These are phyloP conservation scores for Portevinia maculata DNA, from an alignment of 2,888 invertebrate genomes.

Conservation along the genomic window DNA sequence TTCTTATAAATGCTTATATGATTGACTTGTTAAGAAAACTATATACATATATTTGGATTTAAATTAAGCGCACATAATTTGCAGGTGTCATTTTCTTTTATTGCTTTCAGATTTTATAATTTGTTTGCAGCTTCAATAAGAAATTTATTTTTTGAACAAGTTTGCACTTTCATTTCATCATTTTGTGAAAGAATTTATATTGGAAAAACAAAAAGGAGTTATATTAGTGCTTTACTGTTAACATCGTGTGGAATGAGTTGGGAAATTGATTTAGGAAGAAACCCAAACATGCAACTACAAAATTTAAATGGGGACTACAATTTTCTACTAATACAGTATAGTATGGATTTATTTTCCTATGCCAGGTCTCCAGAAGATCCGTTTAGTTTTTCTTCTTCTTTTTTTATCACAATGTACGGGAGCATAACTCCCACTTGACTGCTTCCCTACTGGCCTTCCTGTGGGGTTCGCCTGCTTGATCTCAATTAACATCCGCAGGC, in stretches of 20 bases:
- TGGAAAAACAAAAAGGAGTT: not conserved
- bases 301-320: no score
- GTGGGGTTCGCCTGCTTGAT: no score
- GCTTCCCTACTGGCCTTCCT: no score
- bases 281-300: no score
- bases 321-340: no score
- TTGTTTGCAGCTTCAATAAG: slow-evolving; percentile 37
- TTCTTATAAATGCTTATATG: slow-evolving; percentile 43
- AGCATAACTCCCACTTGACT: no score
- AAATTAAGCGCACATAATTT: slow-evolving; percentile 43
- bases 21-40: slow-evolving; percentile 31
- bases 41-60: no score
- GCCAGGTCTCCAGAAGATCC: no score
- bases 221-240: slow-evolving; percentile 29
- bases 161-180: slow-evolving; percentile 70
- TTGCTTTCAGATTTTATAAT: slow-evolving; percentile 62
- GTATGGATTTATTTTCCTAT: no score
- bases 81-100: slow-evolving; percentile 29
- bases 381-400: no score
- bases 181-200: slow-evolving; percentile 2
- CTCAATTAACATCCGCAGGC: no score
- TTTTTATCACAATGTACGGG: no score
- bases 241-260: not conserved
- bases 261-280: not conserved
- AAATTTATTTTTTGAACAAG: slow-evolving; percentile 46